phyloP scores from a whole-genome alignment of 2,113 vertebrate species.

The Callionymus lyra region DNA sequence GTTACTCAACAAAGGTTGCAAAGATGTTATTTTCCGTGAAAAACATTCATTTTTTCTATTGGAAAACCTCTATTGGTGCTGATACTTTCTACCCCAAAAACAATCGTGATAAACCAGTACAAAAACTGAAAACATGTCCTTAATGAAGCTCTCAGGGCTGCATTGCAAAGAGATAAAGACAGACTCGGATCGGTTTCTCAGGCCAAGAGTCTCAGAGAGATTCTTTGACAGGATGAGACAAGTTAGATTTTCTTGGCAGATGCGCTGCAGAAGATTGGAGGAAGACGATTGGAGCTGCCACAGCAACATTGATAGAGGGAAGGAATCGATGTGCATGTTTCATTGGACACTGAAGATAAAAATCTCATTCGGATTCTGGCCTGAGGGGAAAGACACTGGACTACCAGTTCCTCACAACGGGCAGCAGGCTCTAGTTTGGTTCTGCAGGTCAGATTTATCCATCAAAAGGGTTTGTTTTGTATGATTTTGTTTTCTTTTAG shows the following conservation, averaged over 20 bases:
- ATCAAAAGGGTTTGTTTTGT: too few species aligned
- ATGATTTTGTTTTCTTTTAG: too few species aligned
- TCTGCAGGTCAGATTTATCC: too few species aligned
- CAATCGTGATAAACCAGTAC: background rate
- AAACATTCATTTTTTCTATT: background rate
- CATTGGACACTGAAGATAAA: conserved; percentile 46
- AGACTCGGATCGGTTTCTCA: conserved; percentile 8
- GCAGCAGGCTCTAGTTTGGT: too few species aligned
- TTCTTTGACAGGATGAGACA: conserved; percentile 30
- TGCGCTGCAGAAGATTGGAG: conserved; percentile 24
- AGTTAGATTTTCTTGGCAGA: conserved; percentile 26
- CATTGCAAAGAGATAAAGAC: conserved; percentile 2
- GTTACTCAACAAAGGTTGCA: too few species aligned
- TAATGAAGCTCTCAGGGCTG: conserved; percentile 1
- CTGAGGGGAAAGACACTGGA: conserved; percentile 5
- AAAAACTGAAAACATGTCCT: background rate
- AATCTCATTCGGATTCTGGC: conserved; percentile 24
- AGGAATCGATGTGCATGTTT: conserved; percentile 41
- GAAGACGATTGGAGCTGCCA: conserved; percentile 34
- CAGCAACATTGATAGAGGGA: conserved; percentile 28
- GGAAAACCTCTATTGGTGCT: background rate
- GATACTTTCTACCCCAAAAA: background rate
- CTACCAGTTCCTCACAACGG: background rate
- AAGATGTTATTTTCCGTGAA: too few species aligned
- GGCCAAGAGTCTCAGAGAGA: conserved; percentile 11